A percentile compares a stretch with the other conserved stretches of the same genome.
phyloP scores from a whole-genome alignment of 2,797 vertebrate genomes.

The Manis pentadactyla region DNA sequence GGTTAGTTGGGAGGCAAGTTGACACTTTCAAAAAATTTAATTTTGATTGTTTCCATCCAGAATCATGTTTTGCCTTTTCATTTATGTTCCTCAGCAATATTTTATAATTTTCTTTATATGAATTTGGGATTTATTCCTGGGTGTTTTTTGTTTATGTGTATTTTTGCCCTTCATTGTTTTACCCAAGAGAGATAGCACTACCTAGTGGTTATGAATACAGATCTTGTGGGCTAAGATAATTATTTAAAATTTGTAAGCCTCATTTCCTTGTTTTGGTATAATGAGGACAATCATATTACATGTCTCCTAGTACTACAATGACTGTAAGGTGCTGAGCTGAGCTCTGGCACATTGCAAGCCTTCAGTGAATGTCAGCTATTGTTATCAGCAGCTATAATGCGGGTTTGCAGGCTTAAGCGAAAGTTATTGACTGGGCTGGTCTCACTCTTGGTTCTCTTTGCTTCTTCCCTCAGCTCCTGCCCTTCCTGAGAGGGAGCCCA shows the following conservation, averaged over 20 bases:
- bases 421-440: not conserved
- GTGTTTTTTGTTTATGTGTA: not conserved
- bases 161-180: not conserved
- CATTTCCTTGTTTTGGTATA: not conserved
- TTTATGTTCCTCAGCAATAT: not conserved
- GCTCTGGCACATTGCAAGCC: not conserved
- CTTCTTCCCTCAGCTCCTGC: conserved; percentile 38
- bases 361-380: not conserved
- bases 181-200: not conserved
- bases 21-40: not conserved
- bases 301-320: not conserved
- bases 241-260: not conserved
- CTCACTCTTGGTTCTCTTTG: conserved; percentile 46
- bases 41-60: not conserved
- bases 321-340: not conserved
- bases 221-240: not conserved
- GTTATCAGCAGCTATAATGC: not conserved
- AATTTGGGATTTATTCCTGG: not conserved
- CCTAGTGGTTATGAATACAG: not conserved
- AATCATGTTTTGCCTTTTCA: not conserved
- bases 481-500: conserved; percentile 27
- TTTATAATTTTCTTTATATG: not conserved
- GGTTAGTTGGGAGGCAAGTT: not conserved
- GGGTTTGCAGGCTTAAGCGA: not conserved
- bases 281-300: not conserved